Conservation (phyloP, 1,140 invertebrate genomes). For the Magallana angulata region DNA sequence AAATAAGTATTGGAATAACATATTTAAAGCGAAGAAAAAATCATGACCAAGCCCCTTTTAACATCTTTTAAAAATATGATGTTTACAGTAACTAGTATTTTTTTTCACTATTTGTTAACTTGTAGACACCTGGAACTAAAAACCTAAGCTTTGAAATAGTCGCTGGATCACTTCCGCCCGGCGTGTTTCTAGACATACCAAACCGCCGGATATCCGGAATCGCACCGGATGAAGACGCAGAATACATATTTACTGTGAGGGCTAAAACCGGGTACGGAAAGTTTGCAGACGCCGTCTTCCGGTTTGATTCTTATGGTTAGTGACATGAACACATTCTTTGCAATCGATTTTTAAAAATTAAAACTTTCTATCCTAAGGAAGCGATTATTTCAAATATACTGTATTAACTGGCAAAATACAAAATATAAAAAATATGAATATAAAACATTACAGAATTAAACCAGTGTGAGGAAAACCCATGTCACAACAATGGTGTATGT, state of each 20-base stretch:
- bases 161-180: constrained; percentile 55
- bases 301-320: constrained; percentile 52
- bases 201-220: constrained; percentile 49
- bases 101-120: background rate
- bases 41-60: too few species aligned
- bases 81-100: too few species aligned
- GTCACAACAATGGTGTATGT: constrained; percentile 46
- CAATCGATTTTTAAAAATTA: too few species aligned
- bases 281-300: constrained; percentile 62
- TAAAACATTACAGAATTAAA: constrained; percentile 18
- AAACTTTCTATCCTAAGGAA: too few species aligned
- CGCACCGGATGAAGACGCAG: constrained; percentile 59
- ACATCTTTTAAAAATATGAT: too few species aligned
- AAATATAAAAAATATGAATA: too few species aligned
- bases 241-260: constrained; percentile 60
- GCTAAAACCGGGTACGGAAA: constrained; percentile 55
- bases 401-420: too few species aligned
- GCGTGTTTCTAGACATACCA: constrained; percentile 43
- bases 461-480: constrained; percentile 46
- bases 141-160: constrained; percentile 53
- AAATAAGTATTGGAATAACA: background rate
- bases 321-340: too few species aligned
- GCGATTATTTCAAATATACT: too few species aligned
- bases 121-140: constrained; percentile 55
- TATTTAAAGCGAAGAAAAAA: background rate